Conservation (phyloP, 2,888 invertebrate species). For the Pheosia tremula region DNA sequence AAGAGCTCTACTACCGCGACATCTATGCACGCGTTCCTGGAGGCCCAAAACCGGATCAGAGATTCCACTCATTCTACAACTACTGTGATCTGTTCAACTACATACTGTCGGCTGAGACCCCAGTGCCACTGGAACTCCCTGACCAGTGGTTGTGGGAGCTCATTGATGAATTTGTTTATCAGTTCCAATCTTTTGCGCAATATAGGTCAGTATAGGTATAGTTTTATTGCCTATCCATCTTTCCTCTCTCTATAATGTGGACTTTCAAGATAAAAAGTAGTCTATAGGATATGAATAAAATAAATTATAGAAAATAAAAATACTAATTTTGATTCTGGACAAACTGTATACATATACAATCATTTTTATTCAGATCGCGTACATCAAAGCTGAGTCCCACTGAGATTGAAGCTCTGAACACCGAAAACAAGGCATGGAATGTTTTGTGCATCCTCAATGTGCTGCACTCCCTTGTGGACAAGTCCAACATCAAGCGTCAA, state of each 20-base stretch:
- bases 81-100: slow-evolving; percentile 99
- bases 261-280: too few relatives aligned
- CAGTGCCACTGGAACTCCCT: slow-evolving; percentile 95
- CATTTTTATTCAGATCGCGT: slow-evolving; percentile 74
- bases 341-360: not conserved
- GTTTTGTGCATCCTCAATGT: slow-evolving; percentile 99
- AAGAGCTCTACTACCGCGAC: slow-evolving; percentile 98
- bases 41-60: slow-evolving; percentile 95
- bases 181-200: slow-evolving; percentile 96
- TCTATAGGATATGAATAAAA: too few relatives aligned
- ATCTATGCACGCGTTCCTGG: slow-evolving; percentile 97
- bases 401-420: slow-evolving; percentile 90
- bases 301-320: too few relatives aligned
- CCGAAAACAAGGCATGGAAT: slow-evolving; percentile 97
- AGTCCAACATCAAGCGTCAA: slow-evolving; percentile 99
- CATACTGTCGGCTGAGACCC: slow-evolving; percentile 95
- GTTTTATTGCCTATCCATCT: not conserved
- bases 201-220: slow-evolving; percentile 83
- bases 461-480: slow-evolving; percentile 98
- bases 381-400: slow-evolving; percentile 90
- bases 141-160: slow-evolving; percentile 99
- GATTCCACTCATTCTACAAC: slow-evolving; percentile 98
- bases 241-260: too few relatives aligned
- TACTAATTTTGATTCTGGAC: too few relatives aligned
- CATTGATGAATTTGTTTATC: slow-evolving; percentile 99